phyloP scores from a whole-genome alignment of 2,888 invertebrate species.

The Eristalis intricaria region DNA sequence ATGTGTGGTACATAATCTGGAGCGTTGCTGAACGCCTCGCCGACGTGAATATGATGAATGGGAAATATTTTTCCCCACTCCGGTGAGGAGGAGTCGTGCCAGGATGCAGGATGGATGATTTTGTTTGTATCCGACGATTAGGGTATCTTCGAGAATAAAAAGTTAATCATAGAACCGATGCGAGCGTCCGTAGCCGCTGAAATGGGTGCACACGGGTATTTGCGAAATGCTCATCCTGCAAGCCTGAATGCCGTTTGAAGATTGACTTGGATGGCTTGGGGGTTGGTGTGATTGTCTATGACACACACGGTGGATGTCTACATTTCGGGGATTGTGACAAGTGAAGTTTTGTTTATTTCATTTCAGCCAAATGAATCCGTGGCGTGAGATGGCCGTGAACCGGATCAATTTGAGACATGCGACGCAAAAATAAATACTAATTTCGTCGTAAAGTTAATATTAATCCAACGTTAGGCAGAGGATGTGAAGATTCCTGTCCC shows the following conservation, averaged over 20 bases:
- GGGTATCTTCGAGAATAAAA: constrained; percentile 35
- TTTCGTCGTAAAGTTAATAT: too few species aligned
- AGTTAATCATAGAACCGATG: constrained; percentile 45
- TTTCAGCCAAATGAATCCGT: not conserved
- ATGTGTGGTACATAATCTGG: constrained; percentile 1
- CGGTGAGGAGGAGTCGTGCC: constrained; percentile 11
- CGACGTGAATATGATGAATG: constrained; percentile 65
- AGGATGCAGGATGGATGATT: constrained; percentile 31
- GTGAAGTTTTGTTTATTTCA: not conserved
- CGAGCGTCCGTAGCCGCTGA: not conserved
- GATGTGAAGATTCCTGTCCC: too few species aligned
- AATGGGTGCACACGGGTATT: not conserved
- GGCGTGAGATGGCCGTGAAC: not conserved
- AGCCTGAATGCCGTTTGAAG: not conserved
- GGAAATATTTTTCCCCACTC: constrained; percentile 28
- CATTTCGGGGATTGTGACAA: not conserved
- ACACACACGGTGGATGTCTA: not conserved
- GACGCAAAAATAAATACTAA: not conserved
- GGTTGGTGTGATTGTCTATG: not conserved
- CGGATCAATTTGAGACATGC: not conserved
- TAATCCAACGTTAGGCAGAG: too few species aligned
- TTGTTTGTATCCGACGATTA: constrained; percentile 18
- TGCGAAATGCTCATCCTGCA: not conserved
- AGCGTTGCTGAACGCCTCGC: constrained; percentile 9
- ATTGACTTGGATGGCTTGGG: not conserved